Base-by-base conservation (phyloP, 2,888 invertebrate genomes). In the Tenodera sinensis region DNA sequence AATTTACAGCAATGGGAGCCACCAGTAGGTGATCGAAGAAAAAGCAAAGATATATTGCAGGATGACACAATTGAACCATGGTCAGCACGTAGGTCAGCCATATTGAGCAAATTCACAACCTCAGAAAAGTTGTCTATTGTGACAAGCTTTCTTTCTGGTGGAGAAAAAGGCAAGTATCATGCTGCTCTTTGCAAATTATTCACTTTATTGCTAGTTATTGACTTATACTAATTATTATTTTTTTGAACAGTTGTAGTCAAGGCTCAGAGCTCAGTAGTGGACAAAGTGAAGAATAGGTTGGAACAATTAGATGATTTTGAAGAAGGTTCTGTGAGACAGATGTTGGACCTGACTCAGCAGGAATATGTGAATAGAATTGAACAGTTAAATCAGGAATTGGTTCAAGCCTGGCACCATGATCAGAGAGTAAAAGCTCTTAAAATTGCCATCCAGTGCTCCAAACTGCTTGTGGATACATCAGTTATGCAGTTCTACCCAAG, bases 401-500 rank as follows among this genome's bases (percentile, higher is more conserved):
- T 97, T 84, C 96, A 95, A 93, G 98, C 99, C 12, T 99, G 99
- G 99, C 96, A 97, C 92, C 96, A 97, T 42, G 99, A 99, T 93
- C 98, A 99, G 93, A 95, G 99, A 91, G 98, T 98, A 0, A 98
- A 98, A 94, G 97, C 99, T 8, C 95, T 99, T 83, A 99, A 99
- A 95, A 99, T 99, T 92, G 98, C 97, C 1, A 99, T 99, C 91
- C 99, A 99, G 95, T 98, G 99, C 93, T 97, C 99, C 82, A 99
- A 99, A 94, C 94, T 99, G 92, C 94, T 99, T 89, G 96, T 97
- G 2, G 98, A 99, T 93, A 96, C 97, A 4, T 96, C 96, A 89
- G 98, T 98, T 0, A 96, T 98, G 92, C 97, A 97, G 92, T 99
- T 99, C 94, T 99, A 99, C 94, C 99, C 99, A 0, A 98, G 98